Evolutionary conservation across 2,888 invertebrate species (phyloP).

Genomic region (Nephrotoma flavescens): DNA sequence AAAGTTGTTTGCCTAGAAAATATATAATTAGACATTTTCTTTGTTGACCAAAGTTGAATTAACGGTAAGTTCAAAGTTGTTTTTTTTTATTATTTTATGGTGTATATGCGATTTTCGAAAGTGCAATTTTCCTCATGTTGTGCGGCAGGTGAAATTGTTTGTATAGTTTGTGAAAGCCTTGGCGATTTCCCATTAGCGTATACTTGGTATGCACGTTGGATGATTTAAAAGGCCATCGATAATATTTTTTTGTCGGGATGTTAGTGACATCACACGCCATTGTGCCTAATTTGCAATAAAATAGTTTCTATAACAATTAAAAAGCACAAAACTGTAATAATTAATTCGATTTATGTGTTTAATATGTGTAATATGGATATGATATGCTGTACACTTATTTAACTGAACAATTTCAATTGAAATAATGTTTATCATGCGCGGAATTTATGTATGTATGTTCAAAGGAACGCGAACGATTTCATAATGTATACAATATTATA

Average conservation of each 20-base stretch:
- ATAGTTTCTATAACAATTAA: not conserved
- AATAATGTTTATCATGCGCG: not conserved
- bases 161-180: not conserved
- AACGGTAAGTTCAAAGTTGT: not conserved
- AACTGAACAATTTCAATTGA: not conserved
- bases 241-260: not conserved
- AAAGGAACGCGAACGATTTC: not conserved
- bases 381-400: not conserved
- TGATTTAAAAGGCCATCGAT: not conserved
- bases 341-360: not conserved
- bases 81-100: not conserved
- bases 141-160: not conserved
- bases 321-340: not conserved
- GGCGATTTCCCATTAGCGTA: not conserved
- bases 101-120: not conserved
- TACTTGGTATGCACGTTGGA: not conserved
- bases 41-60: not conserved
- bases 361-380: not conserved
- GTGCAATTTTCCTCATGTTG: not conserved
- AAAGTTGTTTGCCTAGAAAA: not conserved
- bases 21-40: not conserved
- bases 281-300: not conserved
- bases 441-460: not conserved
- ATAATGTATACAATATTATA: too few relatives aligned
- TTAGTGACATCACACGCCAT: not conserved